phyloP scores from a whole-genome alignment of 2,888 invertebrate species.

The Andrena flavipes region DNA sequence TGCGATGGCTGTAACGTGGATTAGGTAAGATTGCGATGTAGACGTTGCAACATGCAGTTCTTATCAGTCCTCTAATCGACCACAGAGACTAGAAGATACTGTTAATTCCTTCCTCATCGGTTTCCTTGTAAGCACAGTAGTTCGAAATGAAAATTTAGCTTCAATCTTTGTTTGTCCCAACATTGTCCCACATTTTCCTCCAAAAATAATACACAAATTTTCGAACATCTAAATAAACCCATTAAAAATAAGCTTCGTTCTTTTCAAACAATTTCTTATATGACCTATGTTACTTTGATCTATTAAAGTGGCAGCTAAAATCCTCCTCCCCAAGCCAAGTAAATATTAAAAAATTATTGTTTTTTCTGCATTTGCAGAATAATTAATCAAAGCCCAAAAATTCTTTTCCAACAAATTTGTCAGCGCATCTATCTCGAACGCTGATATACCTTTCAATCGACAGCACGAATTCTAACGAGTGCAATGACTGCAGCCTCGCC shows the following conservation, averaged over 20 bases:
- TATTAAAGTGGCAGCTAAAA: no score
- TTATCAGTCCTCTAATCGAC: constrained; percentile 13
- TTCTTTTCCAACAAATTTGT: background rate
- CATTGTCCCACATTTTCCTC: no score
- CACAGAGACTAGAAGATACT: constrained; percentile 4
- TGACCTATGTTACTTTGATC: no score
- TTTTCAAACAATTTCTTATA: no score
- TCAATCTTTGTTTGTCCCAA: no score
- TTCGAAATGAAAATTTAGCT: no score
- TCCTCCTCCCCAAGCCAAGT: no score
- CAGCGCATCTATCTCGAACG: background rate
- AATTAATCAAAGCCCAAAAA: background rate
- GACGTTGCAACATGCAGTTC: background rate
- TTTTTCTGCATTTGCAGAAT: no score
- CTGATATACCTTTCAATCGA: constrained; percentile 23
- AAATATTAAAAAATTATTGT: no score
- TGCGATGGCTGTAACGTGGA: constrained; percentile 6
- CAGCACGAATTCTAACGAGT: constrained; percentile 56
- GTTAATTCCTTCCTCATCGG: background rate
- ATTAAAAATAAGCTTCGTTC: no score
- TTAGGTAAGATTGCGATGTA: constrained; percentile 10
- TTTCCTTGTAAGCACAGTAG: background rate
- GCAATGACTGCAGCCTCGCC: constrained; percentile 63
- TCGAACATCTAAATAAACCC: no score
- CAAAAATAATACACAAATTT: no score